Percentiles rank a stretch among this genome's conserved stretches.
These are phyloP conservation scores for Pelobates cultripes DNA, from an alignment of 2,797 vertebrate species.

Conservation along the genomic window DNA sequence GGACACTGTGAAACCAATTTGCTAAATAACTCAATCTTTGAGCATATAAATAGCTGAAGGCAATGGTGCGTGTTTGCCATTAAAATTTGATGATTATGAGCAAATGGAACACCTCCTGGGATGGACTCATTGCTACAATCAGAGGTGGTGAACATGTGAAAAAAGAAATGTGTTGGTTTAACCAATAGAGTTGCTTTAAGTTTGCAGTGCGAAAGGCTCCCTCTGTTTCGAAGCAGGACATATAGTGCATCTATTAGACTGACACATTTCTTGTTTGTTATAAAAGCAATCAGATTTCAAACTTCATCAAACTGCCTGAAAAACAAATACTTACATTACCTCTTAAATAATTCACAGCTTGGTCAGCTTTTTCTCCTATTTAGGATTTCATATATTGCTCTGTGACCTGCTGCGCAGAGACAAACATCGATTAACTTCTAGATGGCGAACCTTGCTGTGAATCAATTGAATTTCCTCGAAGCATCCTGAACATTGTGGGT, in stretches of 20 bases:
- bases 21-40: too few species aligned
- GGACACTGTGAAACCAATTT: too few species aligned
- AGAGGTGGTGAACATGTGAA: not conserved
- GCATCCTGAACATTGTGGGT: not conserved
- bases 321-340: slow-evolving; percentile 16
- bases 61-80: not conserved
- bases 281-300: slow-evolving; percentile 35
- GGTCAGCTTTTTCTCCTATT: not conserved
- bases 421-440: not conserved
- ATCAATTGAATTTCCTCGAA: not conserved
- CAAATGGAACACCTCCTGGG: not conserved
- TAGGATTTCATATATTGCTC: not conserved
- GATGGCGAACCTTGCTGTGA: not conserved
- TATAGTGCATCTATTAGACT: not conserved
- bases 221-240: not conserved
- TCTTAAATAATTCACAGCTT: slow-evolving; percentile 25
- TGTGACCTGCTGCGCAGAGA: not conserved
- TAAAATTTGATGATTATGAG: slow-evolving; percentile 18
- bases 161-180: slow-evolving; percentile 23
- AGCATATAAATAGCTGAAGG: not conserved
- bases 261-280: not conserved
- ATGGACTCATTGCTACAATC: slow-evolving; percentile 4
- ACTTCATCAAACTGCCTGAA: slow-evolving; percentile 14
- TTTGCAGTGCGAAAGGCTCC: slow-evolving; percentile 7
- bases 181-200: not conserved